phyloP scores from a whole-genome alignment of 1,140 invertebrate genomes.

The Cydia pomonella region DNA sequence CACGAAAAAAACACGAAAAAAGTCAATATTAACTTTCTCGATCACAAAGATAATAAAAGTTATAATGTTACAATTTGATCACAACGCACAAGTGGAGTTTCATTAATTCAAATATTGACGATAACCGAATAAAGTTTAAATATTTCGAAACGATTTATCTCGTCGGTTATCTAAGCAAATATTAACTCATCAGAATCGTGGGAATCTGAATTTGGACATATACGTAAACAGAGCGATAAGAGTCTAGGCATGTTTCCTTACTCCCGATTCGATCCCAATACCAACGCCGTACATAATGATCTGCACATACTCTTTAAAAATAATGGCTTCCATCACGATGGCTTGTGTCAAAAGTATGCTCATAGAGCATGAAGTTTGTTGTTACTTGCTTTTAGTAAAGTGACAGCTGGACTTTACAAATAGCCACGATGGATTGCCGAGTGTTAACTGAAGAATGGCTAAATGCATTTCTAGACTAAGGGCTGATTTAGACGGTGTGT shows the following conservation, averaged over 20 bases:
- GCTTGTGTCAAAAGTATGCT: too few species aligned
- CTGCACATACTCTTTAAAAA: too few species aligned
- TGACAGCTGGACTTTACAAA: too few species aligned
- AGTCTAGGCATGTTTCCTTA: neutral
- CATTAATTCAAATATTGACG: neutral
- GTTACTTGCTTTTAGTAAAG: too few species aligned
- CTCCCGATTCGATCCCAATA: neutral
- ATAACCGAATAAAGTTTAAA: conserved; percentile 9
- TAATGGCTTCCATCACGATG: too few species aligned
- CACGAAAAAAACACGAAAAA: neutral
- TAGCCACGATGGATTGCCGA: too few species aligned
- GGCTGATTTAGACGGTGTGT: too few species aligned
- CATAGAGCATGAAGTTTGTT: too few species aligned
- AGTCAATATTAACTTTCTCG: neutral
- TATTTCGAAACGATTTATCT: conserved; percentile 6
- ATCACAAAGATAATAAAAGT: neutral
- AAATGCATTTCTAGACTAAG: too few species aligned
- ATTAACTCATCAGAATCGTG: neutral
- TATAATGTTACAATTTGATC: neutral
- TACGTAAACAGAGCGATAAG: neutral
- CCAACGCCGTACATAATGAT: too few species aligned
- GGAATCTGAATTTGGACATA: conserved; percentile 1
- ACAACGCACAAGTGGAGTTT: neutral
- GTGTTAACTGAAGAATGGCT: too few species aligned
- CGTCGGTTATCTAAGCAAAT: neutral